Conservation (phyloP, 2,113 vertebrate genomes). For the Tragulus kanchil region DNA sequence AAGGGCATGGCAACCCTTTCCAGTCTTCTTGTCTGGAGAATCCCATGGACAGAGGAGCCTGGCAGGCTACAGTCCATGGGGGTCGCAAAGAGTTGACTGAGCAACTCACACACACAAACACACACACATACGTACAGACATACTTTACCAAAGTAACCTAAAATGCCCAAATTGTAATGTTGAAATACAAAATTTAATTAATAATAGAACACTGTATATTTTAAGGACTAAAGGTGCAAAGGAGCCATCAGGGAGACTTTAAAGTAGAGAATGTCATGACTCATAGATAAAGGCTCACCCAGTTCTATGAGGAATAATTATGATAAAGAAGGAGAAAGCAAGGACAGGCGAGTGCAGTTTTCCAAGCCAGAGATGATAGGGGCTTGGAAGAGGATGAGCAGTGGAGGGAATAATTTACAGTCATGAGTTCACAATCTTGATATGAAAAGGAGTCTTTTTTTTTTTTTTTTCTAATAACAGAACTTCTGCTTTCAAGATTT, state of each 20-base stretch:
- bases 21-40: not conserved
- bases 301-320: not conserved
- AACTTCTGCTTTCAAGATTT: not conserved
- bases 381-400: not conserved
- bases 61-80: not conserved
- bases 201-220: not conserved
- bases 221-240: too few relatives aligned
- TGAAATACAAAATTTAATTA: not conserved
- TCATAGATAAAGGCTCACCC: not conserved
- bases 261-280: not conserved
- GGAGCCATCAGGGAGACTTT: too few relatives aligned
- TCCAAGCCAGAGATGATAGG: not conserved
- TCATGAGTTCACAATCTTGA: not conserved
- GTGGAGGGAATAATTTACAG: not conserved
- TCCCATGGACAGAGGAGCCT: not conserved
- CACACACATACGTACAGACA: not conserved
- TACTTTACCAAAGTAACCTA: conserved; percentile 1
- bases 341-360: not conserved
- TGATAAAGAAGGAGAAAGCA: not conserved
- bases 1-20: not conserved
- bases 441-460: not conserved
- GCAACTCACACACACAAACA: not conserved
- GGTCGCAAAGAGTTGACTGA: not conserved
- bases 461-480: not conserved
- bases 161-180: not conserved